Evolutionary conservation across 2,113 vertebrate species (phyloP), one percentile per base, ranked within the genome.

Genomic region (Mobula birostris): DNA sequence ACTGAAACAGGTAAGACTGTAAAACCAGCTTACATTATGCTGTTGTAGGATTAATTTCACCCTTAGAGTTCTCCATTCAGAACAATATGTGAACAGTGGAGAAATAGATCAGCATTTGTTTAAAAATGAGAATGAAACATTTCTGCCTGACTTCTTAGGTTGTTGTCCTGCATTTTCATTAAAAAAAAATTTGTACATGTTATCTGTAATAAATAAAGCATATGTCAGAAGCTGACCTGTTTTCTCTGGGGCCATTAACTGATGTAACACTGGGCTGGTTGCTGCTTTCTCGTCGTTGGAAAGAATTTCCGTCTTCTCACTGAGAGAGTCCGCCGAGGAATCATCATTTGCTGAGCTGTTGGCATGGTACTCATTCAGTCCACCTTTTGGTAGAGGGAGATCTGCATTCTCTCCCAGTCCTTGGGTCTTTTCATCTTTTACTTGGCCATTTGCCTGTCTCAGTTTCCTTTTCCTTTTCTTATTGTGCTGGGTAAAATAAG

Each of bases 381-480:
- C 95, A 76, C 19, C 91, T 74, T 93, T 93, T 9, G 91, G 29
- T 4, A 95, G 95, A 0, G 95, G 91, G 94, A 76, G 95, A 96
- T 88, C 94, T 79, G 79, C 95, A 72, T 94, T 92, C 7, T 95
- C 95, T 66, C 97, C 97, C 0, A 95, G 94, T 94, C 94, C 95
- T 94, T 95, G 95, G 0, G 82, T 96, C 94, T 96, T 97, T 94
- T 94, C 94, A 70, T 97, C 97, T 24, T 95, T 96, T 96, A 95
- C 95, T 94, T 95, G 96, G 24, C 97, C 24, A 74, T 56, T 76
- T 48, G 19, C 96, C 95, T 97, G 97, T 95, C 97, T 97, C 90
- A 96, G 96, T 95, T 97, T 97, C 95, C 96, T 97, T 96, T 97
- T 96, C 96, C 97, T 97, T 93, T 96, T 97, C 94, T 97, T 97